Evolutionary conservation across 2,888 invertebrate genomes (phyloP), one percentile per base, ranked within the genome.

Genomic region (Cepaea hortensis): DNA sequence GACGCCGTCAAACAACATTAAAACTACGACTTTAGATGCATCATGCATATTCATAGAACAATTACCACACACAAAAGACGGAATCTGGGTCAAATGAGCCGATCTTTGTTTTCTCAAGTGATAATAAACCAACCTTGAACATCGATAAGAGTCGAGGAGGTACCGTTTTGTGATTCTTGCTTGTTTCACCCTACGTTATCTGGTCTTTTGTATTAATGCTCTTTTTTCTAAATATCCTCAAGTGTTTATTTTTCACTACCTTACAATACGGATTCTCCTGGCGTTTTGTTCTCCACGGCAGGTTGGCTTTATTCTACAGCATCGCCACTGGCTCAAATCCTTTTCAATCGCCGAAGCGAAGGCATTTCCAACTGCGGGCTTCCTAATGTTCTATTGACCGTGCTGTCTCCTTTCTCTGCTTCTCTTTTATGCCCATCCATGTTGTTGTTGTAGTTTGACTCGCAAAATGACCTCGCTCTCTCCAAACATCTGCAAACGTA

Each of bases 31-130:
- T 61, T 15, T 13, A 20, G n/a, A 82, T 82, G 82, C 82, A 70
- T 82, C 73, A 82, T 73, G 82, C 82, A 82, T 82, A 82, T 82
- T 82, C 65, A 82, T 82, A 15, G 82, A 72, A 23, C 72, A 82
- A 82, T 82, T 82, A 82, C 23, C 55, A 5, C 73, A 70, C 48
- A 82, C 55, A 82, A 82, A 82, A 72, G 82, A 15, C n/a, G 55
- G 15, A 23, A 82, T 82, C 18, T 82, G 73, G 82, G 82, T 82
- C 82, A 82, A 23, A 48, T 61, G 9, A n/a, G 15, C 23, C 23
- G 7, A 72, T n/a, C 61, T 65, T 82, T 82, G 61, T 82, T 18
- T n/a, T 15, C 11, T 50, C 23, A 70, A 73, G 82, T 73, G 82
- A 65, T 82, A 50, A 82, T 82, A 82, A 82, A 82, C 82, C 82